phyloP scores from a whole-genome alignment of 2,888 invertebrate genomes.

The Drosophila nr. perissopoda region DNA sequence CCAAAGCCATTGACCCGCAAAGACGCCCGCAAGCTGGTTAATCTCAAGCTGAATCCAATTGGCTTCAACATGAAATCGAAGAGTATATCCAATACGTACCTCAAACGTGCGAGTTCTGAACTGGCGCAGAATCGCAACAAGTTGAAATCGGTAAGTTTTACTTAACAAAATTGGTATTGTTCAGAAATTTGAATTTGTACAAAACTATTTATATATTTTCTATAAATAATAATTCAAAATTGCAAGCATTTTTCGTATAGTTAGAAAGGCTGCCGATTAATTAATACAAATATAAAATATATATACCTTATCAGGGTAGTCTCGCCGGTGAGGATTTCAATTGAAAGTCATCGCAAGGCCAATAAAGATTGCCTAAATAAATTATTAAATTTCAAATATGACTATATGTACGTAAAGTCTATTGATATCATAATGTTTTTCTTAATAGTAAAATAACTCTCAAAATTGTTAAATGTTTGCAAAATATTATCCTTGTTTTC shows the following conservation, averaged over 20 bases:
- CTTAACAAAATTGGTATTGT: neutral
- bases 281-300: no score
- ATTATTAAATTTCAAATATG: neutral
- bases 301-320: no score
- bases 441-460: neutral
- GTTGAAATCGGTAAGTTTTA: conserved; percentile 65
- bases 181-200: neutral
- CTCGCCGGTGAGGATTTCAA: no score
- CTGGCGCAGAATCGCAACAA: conserved; percentile 65
- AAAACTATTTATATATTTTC: no score
- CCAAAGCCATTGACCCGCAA: conserved; percentile 58
- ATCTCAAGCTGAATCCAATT: conserved; percentile 50
- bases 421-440: neutral
- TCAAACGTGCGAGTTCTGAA: conserved; percentile 58
- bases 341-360: no score
- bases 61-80: conserved; percentile 68
- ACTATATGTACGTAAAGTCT: no score
- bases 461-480: neutral
- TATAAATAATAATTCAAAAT: no score
- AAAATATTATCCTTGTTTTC: neutral
- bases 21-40: conserved; percentile 66
- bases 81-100: conserved; percentile 49
- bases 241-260: no score
- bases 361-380: neutral
- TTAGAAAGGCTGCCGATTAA: no score